Percentiles rank a stretch among this genome's conserved stretches.
Conservation (phyloP, 2,113 vertebrate species). For the Brachypteracias leptosomus region DNA sequence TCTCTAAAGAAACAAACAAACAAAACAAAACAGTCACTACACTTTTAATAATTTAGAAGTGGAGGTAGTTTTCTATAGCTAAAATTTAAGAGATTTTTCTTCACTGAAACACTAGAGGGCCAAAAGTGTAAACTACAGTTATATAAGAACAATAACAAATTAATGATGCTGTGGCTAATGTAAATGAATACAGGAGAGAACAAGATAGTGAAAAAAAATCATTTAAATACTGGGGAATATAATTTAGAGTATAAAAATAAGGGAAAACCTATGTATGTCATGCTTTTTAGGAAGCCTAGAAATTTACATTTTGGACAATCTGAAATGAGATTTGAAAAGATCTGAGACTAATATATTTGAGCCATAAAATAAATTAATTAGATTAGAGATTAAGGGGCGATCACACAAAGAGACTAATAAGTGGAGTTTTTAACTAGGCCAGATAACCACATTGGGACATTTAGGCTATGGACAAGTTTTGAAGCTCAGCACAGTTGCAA, state of each 20-base stretch:
- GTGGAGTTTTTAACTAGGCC: constrained; percentile 59
- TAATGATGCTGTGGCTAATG: background rate
- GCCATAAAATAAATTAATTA: constrained; percentile 63
- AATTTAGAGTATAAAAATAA: background rate
- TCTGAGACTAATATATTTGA: background rate
- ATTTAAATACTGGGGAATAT: background rate
- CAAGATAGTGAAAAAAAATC: background rate
- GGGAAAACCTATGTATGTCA: accelerated
- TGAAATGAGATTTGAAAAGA: constrained; percentile 32
- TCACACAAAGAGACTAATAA: constrained; percentile 22
- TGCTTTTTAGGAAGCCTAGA: background rate
- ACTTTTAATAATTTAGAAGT: background rate
- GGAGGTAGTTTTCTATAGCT: background rate
- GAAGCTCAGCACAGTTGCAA: constrained; percentile 18
- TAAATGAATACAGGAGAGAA: background rate
- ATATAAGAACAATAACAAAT: background rate
- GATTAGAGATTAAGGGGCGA: constrained; percentile 49
- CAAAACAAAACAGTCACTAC: background rate
- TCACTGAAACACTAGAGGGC: background rate
- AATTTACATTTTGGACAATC: background rate
- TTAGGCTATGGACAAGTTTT: background rate
- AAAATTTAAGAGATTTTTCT: background rate
- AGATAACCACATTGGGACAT: constrained; percentile 8
- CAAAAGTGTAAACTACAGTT: background rate
- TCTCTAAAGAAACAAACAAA: background rate